Percentiles rank a stretch among this genome's conserved stretches.
phyloP scores from a whole-genome alignment of 2,797 vertebrate genomes.

The Hyperoplus lanceolatus region DNA sequence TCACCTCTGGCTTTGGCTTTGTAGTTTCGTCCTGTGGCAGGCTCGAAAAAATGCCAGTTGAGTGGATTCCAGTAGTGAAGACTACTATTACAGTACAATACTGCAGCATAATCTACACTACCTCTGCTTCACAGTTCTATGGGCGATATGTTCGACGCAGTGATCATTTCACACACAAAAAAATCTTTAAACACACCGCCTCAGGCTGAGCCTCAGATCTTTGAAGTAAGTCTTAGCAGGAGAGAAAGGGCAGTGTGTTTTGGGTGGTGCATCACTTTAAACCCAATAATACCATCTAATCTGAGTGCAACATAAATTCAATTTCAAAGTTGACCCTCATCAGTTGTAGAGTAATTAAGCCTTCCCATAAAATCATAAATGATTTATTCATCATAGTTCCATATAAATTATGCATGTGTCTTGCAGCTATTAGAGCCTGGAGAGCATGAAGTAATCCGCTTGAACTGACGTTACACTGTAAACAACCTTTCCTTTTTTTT shows the following conservation, averaged over 20 bases:
- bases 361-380: constrained; percentile 51
- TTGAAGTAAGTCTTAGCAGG: background rate
- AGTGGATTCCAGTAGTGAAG: background rate
- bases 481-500: constrained; percentile 33
- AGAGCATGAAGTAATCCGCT: constrained; percentile 30
- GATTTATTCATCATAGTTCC: constrained; percentile 56
- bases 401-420: constrained; percentile 58
- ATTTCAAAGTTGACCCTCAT: constrained; percentile 63
- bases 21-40: background rate
- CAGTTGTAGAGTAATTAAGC: constrained; percentile 53
- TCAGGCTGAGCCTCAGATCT: constrained; percentile 4
- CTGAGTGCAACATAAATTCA: constrained; percentile 40
- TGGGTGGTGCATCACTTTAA: constrained; percentile 12
- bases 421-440: constrained; percentile 33
- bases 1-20: background rate
- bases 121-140: background rate
- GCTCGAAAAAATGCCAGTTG: background rate
- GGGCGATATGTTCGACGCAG: background rate
- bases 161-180: background rate
- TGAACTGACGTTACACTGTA: constrained; percentile 27
- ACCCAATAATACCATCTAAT: background rate
- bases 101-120: background rate
- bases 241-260: background rate
- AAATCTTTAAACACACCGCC: background rate
- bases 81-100: background rate